These are phyloP conservation scores for Ophiodon elongatus DNA, from an alignment of 2,113 vertebrate species.

Conservation along the genomic window DNA sequence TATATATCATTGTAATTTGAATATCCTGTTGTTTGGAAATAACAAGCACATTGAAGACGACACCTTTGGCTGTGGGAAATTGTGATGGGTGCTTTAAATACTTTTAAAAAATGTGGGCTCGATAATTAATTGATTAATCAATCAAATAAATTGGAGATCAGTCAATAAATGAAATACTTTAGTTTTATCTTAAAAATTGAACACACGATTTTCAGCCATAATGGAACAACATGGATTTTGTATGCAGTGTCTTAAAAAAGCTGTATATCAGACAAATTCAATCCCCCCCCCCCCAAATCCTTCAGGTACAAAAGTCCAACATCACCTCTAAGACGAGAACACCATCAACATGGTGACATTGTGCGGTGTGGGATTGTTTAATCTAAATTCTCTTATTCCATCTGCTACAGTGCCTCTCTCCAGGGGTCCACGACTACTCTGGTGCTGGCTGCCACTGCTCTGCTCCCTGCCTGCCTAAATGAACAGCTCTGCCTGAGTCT, in stretches of 20 bases:
- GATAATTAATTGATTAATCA: background rate
- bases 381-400: slow-evolving; percentile 77
- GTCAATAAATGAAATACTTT: background rate
- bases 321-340: slow-evolving; percentile 48
- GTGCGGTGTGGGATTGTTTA: slow-evolving; percentile 63
- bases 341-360: slow-evolving; percentile 49
- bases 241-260: background rate
- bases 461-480: slow-evolving; percentile 72
- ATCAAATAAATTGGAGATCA: background rate
- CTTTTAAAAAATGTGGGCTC: background rate
- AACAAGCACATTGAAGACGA: background rate
- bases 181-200: background rate
- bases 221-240: background rate
- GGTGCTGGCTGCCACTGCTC: slow-evolving; percentile 73
- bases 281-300: slow-evolving; percentile 1
- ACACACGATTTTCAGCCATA: background rate
- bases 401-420: slow-evolving; percentile 70
- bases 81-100: background rate
- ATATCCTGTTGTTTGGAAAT: background rate
- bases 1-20: background rate
- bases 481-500: slow-evolving; percentile 60
- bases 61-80: background rate
- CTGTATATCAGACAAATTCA: background rate
- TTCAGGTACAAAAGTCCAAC: slow-evolving; percentile 33
- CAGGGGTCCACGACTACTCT: slow-evolving; percentile 64